phyloP scores from a whole-genome alignment of 2,113 vertebrate genomes.

The Xenus cinereus region DNA sequence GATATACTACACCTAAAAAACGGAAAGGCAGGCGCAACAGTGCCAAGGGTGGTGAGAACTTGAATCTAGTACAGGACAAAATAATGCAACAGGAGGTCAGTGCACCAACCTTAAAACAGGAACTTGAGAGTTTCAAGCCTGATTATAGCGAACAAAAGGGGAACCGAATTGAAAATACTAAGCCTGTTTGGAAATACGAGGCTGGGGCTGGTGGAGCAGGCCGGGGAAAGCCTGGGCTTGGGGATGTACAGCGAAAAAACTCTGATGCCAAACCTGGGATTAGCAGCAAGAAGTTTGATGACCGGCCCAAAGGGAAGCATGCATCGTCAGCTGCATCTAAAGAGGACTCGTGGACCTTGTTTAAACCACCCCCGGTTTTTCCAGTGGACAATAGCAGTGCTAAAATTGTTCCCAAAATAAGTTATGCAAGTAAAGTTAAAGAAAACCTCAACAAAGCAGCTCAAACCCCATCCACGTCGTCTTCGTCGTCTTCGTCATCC shows the following conservation, averaged over 20 bases:
- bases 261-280: conserved; percentile 86
- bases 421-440: conserved; percentile 99
- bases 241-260: conserved; percentile 86
- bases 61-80: conserved; percentile 85
- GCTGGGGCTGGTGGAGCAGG: conserved; percentile 71
- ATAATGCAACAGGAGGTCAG: conserved; percentile 81
- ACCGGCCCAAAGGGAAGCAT: conserved; percentile 90
- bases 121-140: conserved; percentile 78
- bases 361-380: conserved; percentile 97
- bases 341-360: conserved; percentile 98
- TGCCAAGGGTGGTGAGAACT: conserved; percentile 85
- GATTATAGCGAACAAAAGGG: conserved; percentile 82
- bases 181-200: conserved; percentile 83
- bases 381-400: conserved; percentile 99
- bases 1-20: conserved; percentile 94
- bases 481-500: conserved; percentile 73
- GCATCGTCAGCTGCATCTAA: conserved; percentile 80
- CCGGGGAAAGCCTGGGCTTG: conserved; percentile 72
- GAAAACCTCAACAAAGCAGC: conserved; percentile 99
- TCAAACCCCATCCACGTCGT: conserved; percentile 71
- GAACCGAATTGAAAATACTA: conserved; percentile 76
- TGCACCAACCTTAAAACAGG: conserved; percentile 77
- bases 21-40: conserved; percentile 88
- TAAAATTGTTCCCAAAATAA: conserved; percentile 99
- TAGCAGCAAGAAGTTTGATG: conserved; percentile 89